Evolutionary conservation across 2,888 invertebrate genomes (phyloP).

Genomic region (Drosophila subquinaria): DNA sequence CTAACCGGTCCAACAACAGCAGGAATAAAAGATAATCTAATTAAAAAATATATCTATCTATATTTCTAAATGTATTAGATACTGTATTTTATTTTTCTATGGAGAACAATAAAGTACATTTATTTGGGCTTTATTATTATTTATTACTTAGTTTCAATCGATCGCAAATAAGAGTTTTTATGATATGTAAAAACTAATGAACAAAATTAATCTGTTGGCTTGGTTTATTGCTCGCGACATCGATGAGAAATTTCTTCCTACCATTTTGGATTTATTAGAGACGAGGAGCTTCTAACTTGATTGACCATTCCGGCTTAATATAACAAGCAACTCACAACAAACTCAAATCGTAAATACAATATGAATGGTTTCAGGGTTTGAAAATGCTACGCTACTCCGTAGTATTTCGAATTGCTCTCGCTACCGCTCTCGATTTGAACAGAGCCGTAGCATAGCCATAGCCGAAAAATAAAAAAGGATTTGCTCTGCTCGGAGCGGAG

Average conservation of each 20-base stretch:
- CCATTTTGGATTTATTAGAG: slow-evolving; percentile 3
- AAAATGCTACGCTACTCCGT: no score
- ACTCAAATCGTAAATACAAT: no score
- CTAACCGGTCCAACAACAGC: slow-evolving; percentile 1
- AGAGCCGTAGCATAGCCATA: no score
- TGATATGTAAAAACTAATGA: no score
- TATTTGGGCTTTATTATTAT: slow-evolving; percentile 4
- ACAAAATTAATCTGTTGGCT: no score
- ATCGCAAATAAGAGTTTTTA: no score
- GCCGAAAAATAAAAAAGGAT: no score
- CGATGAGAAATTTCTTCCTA: slow-evolving; percentile 25
- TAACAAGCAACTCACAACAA: neutral
- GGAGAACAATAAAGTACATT: slow-evolving; percentile 37
- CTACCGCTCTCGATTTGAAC: no score
- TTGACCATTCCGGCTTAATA: neutral
- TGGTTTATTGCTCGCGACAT: neutral
- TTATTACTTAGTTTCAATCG: no score
- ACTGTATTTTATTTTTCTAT: slow-evolving; percentile 61
- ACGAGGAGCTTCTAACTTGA: neutral
- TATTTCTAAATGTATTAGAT: slow-evolving; percentile 21
- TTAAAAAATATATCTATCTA: neutral
- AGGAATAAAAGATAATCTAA: neutral
- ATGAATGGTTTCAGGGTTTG: no score
- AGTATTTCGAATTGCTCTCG: no score
- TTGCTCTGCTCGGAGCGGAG: no score